phyloP scores from a whole-genome alignment of 2,113 vertebrate genomes.

The Ophiodon elongatus region DNA sequence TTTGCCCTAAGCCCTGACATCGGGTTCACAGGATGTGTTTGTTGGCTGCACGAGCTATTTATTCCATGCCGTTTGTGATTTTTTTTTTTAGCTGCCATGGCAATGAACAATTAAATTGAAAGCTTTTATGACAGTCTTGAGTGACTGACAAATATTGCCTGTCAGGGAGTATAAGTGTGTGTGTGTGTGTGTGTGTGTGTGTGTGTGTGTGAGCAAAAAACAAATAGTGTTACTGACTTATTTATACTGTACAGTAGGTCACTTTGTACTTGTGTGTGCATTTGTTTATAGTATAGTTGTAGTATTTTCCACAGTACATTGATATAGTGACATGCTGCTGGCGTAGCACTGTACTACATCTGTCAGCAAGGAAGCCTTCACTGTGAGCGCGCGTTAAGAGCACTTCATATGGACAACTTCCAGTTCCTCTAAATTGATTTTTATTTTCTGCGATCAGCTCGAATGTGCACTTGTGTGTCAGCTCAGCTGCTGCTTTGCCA shows the following conservation, averaged over 20 bases:
- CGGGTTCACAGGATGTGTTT: slow-evolving; percentile 9
- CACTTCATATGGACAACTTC: slow-evolving; percentile 23
- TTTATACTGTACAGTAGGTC: not conserved
- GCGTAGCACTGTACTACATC: not conserved
- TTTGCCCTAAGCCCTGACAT: slow-evolving; percentile 20
- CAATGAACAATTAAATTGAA: slow-evolving; percentile 8
- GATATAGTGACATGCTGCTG: slow-evolving; percentile 5
- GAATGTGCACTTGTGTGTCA: slow-evolving; percentile 41
- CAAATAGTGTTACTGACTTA: not conserved
- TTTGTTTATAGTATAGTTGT: not conserved
- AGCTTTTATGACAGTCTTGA: not conserved
- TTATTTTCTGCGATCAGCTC: slow-evolving; percentile 38
- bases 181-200: too few relatives aligned
- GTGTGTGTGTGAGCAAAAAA: not conserved
- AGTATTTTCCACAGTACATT: not conserved
- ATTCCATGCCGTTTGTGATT: slow-evolving; percentile 12
- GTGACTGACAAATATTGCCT: not conserved
- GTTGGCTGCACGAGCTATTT: slow-evolving; percentile 3
- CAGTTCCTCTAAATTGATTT: slow-evolving; percentile 44
- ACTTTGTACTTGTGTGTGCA: not conserved
- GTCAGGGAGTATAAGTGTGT: too few relatives aligned
- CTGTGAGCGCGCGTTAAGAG: slow-evolving; percentile 25
- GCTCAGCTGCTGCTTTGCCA: slow-evolving; percentile 33
- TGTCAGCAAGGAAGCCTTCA: slow-evolving; percentile 18
- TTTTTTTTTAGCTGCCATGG: slow-evolving; percentile 20